A percentile compares a stretch with the other conserved stretches of the same genome.
phyloP scores from a whole-genome alignment of 2,113 vertebrate species.

The Paracanthobrama guichenoti region DNA sequence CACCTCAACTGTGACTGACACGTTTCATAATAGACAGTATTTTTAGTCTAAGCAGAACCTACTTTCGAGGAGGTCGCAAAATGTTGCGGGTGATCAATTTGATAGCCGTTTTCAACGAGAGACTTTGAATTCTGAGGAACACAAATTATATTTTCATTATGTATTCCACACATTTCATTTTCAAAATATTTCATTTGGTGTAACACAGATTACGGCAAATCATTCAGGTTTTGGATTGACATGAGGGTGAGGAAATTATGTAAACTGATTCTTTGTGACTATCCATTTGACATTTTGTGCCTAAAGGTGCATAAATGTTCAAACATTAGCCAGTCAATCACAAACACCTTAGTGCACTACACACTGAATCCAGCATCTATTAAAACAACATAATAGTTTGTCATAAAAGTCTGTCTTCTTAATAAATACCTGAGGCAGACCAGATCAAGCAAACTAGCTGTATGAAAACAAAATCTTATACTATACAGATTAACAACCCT shows the following conservation, averaged over 20 bases:
- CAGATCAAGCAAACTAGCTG: neutral
- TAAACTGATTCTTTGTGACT: neutral
- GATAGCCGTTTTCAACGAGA: neutral
- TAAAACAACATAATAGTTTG: neutral
- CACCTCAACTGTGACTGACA: neutral
- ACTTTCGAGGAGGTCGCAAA: constrained; percentile 22
- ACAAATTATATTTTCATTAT: neutral
- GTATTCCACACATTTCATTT: no score
- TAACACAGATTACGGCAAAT: no score
- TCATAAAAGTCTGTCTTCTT: neutral
- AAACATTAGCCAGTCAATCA: neutral
- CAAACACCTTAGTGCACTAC: neutral
- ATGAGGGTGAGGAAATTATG: neutral
- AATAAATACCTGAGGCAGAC: neutral
- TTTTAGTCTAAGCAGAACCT: constrained; percentile 24
- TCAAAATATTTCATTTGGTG: no score
- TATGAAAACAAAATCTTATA: neutral
- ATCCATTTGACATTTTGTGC: neutral
- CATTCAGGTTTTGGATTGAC: neutral
- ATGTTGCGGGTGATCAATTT: neutral
- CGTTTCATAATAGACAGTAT: constrained; percentile 41
- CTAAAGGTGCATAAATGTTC: no score
- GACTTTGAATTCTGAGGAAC: neutral
- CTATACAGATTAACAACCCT: neutral
- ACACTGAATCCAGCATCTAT: neutral